Conservation (phyloP, 92 coral and sea anemone species). For the Bergia puertoricense region DNA sequence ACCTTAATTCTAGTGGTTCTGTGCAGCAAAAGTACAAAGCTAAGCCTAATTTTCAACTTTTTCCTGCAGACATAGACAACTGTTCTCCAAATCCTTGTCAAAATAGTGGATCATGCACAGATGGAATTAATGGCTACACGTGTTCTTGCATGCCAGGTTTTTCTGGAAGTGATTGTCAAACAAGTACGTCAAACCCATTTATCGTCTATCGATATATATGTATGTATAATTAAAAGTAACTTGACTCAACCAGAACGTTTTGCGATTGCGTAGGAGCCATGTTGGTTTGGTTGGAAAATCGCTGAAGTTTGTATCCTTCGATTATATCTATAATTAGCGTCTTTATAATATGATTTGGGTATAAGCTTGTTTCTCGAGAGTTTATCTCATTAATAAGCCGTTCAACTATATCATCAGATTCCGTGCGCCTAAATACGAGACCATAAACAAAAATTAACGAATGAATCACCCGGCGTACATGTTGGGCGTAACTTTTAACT, state of each 20-base stretch:
- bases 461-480: too few relatives aligned
- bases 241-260: too few relatives aligned
- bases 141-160: constrained; percentile 5
- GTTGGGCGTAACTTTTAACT: too few relatives aligned
- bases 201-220: not conserved
- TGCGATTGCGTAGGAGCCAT: too few relatives aligned
- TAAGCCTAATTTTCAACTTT: not conserved
- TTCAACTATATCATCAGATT: too few relatives aligned
- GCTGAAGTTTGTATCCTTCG: not conserved
- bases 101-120: not conserved
- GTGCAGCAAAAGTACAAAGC: not conserved
- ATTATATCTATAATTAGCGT: too few relatives aligned
- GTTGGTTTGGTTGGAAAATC: not conserved
- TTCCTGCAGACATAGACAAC: not conserved
- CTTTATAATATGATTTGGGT: too few relatives aligned
- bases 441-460: too few relatives aligned
- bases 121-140: not conserved
- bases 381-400: too few relatives aligned
- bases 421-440: too few relatives aligned
- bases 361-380: too few relatives aligned
- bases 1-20: not conserved
- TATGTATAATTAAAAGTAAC: too few relatives aligned
- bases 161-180: not conserved
- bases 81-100: not conserved
- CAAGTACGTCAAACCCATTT: not conserved